phyloP scores from a whole-genome alignment of 2,888 invertebrate species.

The Hipparchia semele region DNA sequence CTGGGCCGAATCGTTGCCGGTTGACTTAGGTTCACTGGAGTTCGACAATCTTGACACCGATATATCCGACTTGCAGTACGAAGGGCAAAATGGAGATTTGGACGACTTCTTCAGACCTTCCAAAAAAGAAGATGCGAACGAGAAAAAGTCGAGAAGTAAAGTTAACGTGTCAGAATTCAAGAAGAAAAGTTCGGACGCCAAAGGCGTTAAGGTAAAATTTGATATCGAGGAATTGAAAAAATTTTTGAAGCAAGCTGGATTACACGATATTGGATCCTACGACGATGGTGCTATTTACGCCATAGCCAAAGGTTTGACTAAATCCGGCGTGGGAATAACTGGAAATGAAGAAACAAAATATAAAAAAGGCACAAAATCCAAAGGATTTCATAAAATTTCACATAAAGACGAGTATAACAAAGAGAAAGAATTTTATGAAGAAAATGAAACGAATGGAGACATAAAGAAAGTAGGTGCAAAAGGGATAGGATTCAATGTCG shows the following conservation, averaged over 20 bases:
- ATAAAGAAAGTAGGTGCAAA: conserved; percentile 78
- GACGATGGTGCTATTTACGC: conserved; percentile 71
- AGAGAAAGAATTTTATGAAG: conserved; percentile 83
- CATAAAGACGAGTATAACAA: conserved; percentile 85
- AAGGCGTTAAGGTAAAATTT: conserved; percentile 58
- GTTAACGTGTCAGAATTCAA: conserved; percentile 56
- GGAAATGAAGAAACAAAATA: conserved; percentile 76
- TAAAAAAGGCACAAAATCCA: conserved; percentile 81
- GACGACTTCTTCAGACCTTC: conserved; percentile 60
- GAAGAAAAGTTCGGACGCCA: conserved; percentile 57
- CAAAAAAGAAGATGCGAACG: conserved; percentile 44
- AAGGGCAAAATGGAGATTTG: conserved; percentile 63
- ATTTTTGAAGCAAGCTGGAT: conserved; percentile 57
- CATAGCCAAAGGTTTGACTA: conserved; percentile 64
- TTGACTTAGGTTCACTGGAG: conserved; percentile 53
- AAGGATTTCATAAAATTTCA: conserved; percentile 82
- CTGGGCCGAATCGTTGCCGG: conserved; percentile 59
- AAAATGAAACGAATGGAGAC: conserved; percentile 77
- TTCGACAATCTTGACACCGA: conserved; percentile 65
- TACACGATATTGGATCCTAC: conserved; percentile 57
- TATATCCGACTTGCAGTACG: conserved; percentile 61
- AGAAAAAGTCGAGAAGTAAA: conserved; percentile 42
- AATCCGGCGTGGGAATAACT: conserved; percentile 64
- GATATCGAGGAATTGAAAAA: conserved; percentile 62
- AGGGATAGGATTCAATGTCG: conserved; percentile 68